A percentile compares a stretch with the other conserved stretches of the same genome.
Evolutionary conservation across 2,797 vertebrate species (phyloP).

Genomic region (Syngnathus rostellatus): DNA sequence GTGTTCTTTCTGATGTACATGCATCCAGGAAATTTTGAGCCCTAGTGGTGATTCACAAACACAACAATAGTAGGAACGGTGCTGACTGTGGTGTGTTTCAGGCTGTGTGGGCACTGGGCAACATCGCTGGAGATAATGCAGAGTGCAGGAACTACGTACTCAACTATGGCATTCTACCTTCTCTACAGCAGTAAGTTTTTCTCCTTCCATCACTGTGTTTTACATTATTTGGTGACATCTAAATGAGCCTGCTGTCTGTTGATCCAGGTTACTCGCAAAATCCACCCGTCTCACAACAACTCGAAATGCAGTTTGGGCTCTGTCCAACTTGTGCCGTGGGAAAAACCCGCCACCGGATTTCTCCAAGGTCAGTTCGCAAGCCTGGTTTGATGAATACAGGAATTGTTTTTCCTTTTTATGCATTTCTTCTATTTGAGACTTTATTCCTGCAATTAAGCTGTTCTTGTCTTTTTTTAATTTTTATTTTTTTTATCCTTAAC

Average conservation of each 20-base stretch:
- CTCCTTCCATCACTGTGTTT: not conserved
- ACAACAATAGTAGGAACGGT: not conserved
- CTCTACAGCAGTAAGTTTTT: slow-evolving; percentile 82
- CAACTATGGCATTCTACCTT: slow-evolving; percentile 82
- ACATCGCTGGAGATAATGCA: slow-evolving; percentile 88
- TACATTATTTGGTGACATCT: not conserved
- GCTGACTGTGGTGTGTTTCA: slow-evolving; percentile 51
- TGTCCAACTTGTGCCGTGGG: slow-evolving; percentile 86
- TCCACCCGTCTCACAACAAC: slow-evolving; percentile 85
- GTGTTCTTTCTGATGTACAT: not conserved
- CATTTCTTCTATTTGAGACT: not conserved
- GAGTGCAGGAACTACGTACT: slow-evolving; percentile 91
- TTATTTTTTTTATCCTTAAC: not conserved
- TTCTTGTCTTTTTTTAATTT: not conserved
- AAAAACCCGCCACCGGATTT: slow-evolving; percentile 90
- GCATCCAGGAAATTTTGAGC: not conserved
- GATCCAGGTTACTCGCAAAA: slow-evolving; percentile 76
- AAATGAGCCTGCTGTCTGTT: not conserved
- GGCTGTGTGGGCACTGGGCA: slow-evolving; percentile 90
- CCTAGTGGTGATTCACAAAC: not conserved
- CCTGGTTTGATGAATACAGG: not conserved
- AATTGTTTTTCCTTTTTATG: not conserved
- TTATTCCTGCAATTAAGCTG: not conserved
- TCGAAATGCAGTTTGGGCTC: slow-evolving; percentile 87
- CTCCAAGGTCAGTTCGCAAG: slow-evolving; percentile 68